A percentile compares a stretch with the other conserved stretches of the same genome.
Conservation (phyloP, 1,140 invertebrate species). For the Pectinophora gossypiella region DNA sequence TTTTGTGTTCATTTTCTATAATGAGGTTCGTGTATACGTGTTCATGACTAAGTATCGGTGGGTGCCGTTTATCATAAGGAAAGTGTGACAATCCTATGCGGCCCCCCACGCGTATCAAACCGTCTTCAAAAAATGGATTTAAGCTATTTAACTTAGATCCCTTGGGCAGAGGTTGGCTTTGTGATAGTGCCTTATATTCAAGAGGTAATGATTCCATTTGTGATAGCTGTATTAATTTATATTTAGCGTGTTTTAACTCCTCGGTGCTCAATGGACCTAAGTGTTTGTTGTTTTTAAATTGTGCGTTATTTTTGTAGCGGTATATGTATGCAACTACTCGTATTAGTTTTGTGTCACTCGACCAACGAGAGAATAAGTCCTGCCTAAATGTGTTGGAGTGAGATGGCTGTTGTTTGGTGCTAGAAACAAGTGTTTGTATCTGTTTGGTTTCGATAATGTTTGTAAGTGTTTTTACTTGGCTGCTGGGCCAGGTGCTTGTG, state of each 20-base stretch:
- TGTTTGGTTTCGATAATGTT: too few relatives aligned
- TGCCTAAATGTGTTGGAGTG: too few relatives aligned
- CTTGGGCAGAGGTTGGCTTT: neutral
- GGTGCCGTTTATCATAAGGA: slow-evolving; percentile 40
- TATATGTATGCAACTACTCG: neutral
- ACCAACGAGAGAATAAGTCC: too few relatives aligned
- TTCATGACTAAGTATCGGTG: slow-evolving; percentile 38
- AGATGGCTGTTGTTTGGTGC: too few relatives aligned
- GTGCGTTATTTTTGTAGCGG: neutral
- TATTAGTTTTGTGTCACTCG: neutral
- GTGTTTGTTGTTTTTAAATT: neutral
- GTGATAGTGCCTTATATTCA: neutral
- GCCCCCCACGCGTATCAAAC: slow-evolving; percentile 1
- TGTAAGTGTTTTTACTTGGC: neutral
- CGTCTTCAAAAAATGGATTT: slow-evolving; percentile 5
- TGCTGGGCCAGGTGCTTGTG: neutral
- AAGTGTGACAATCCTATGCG: neutral
- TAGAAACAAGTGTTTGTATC: too few relatives aligned
- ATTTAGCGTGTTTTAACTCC: neutral
- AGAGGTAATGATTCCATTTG: neutral
- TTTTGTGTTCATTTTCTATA: slow-evolving; percentile 1
- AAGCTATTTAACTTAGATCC: neutral
- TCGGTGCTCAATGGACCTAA: neutral
- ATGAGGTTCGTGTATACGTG: slow-evolving; percentile 23
- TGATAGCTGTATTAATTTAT: neutral